Conservation (phyloP, 2,797 vertebrate species). For the Enteromius trimaculatus region DNA sequence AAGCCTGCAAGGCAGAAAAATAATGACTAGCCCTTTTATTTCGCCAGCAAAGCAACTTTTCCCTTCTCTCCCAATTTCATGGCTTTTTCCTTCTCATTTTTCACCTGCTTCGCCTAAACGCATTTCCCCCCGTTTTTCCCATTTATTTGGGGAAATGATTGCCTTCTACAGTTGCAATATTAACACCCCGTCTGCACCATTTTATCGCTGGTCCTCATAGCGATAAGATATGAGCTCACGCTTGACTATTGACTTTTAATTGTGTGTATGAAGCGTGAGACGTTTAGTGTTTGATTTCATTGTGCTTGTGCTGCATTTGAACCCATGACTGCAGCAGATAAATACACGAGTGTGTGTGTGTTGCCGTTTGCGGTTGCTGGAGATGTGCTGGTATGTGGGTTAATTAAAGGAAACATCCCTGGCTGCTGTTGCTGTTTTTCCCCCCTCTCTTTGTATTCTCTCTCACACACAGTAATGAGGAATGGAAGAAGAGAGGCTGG, state of each 20-base stretch:
- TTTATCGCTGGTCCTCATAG: background rate
- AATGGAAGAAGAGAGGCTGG: conserved; percentile 89
- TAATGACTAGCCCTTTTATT: conserved; percentile 70
- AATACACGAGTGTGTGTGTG: conserved; percentile 74
- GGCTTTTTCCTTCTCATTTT: conserved; percentile 79
- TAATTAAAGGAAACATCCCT: conserved; percentile 93
- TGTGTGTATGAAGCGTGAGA: conserved; percentile 13
- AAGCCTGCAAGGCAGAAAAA: conserved; percentile 60
- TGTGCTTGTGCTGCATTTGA: conserved; percentile 38
- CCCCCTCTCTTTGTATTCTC: conserved; percentile 75
- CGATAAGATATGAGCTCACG: conserved; percentile 21
- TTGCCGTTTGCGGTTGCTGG: conserved; percentile 57
- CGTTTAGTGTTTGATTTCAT: conserved; percentile 13
- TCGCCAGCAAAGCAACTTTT: conserved; percentile 77
- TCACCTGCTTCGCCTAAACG: conserved; percentile 71
- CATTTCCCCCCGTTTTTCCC: conserved; percentile 12
- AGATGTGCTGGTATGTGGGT: conserved; percentile 66
- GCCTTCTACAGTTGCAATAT: conserved; percentile 29
- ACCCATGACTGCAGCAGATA: conserved; percentile 3
- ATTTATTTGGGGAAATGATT: conserved; percentile 36
- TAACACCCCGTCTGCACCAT: background rate
- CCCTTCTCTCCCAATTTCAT: conserved; percentile 71
- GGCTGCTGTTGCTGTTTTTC: conserved; percentile 75
- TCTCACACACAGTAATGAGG: conserved; percentile 82
- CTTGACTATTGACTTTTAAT: conserved; percentile 55